Conservation (phyloP, 2,113 vertebrate genomes). For the Etia nguti region DNA sequence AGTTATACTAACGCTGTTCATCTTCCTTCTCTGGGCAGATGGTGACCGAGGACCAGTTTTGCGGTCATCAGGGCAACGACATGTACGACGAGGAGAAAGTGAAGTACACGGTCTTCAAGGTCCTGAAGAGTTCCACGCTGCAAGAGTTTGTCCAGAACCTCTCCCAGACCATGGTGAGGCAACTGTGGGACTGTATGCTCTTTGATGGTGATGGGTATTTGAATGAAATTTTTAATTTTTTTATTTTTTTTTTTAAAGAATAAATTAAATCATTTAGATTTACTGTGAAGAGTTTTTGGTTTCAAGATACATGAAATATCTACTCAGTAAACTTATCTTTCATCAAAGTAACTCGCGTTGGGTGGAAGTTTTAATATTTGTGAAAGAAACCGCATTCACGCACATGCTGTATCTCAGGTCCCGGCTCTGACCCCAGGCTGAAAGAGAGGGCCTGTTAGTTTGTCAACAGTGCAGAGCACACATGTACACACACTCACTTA, state of each 20-base stretch:
- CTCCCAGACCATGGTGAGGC: constrained; percentile 96
- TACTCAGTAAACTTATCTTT: neutral
- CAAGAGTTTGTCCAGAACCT: constrained; percentile 97
- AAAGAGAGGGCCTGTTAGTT: neutral
- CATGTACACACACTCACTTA: neutral
- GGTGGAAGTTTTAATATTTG: neutral
- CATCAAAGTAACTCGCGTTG: neutral
- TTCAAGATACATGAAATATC: neutral
- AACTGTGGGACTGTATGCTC: neutral
- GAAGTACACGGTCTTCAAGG: constrained; percentile 98
- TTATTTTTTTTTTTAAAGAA: neutral
- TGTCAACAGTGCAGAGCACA: neutral
- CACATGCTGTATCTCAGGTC: neutral
- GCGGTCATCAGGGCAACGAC: constrained; percentile 98
- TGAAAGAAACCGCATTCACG: neutral
- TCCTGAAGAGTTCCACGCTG: constrained; percentile 94
- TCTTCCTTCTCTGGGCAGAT: constrained; percentile 73
- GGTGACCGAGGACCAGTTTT: constrained; percentile 98
- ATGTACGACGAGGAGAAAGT: constrained; percentile 99
- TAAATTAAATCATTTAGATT: neutral
- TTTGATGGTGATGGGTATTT: neutral
- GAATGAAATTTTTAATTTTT: neutral
- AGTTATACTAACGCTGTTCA: neutral
- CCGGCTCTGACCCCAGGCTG: neutral
- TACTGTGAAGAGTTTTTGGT: neutral